Conservation (phyloP, 2,888 invertebrate genomes). For the Troides helena region DNA sequence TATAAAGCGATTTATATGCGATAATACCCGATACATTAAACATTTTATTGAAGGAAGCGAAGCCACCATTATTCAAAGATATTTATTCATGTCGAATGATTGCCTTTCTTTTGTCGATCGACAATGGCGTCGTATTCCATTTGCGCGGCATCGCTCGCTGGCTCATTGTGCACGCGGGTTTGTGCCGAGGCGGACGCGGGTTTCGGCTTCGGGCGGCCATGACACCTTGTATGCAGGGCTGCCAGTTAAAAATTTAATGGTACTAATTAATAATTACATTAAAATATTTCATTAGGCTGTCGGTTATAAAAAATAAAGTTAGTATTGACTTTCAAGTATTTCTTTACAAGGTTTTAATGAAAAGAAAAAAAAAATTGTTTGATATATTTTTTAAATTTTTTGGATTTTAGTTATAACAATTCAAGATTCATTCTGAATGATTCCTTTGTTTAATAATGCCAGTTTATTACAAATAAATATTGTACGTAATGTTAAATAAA, state of each 20-base stretch:
- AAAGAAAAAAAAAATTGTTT: too few relatives aligned
- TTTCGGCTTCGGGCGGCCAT: constrained; percentile 43
- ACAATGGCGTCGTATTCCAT: constrained; percentile 76
- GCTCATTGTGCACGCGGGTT: constrained; percentile 71
- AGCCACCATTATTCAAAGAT: constrained; percentile 76
- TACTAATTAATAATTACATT: background rate
- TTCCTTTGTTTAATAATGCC: too few relatives aligned
- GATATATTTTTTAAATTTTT: too few relatives aligned
- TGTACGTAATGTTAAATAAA: too few relatives aligned
- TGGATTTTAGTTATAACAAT: too few relatives aligned
- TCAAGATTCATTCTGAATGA: too few relatives aligned
- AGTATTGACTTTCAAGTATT: too few relatives aligned
- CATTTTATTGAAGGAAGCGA: constrained; percentile 73
- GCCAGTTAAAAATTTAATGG: background rate
- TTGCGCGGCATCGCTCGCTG: constrained; percentile 60
- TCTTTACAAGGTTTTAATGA: too few relatives aligned
- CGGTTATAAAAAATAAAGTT: too few relatives aligned
- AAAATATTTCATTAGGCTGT: background rate
- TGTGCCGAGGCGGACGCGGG: constrained; percentile 58
- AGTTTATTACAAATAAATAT: too few relatives aligned
- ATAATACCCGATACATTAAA: constrained; percentile 75
- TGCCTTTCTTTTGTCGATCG: constrained; percentile 77
- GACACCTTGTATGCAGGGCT: constrained; percentile 31
- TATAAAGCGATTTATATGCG: constrained; percentile 67
- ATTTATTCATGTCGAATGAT: constrained; percentile 80